A percentile compares a stretch with the other conserved stretches of the same genome.
These are phyloP conservation scores for Leptinotarsa defecta DNA, from an alignment of 1,140 invertebrate genomes.

Conservation along the genomic window DNA sequence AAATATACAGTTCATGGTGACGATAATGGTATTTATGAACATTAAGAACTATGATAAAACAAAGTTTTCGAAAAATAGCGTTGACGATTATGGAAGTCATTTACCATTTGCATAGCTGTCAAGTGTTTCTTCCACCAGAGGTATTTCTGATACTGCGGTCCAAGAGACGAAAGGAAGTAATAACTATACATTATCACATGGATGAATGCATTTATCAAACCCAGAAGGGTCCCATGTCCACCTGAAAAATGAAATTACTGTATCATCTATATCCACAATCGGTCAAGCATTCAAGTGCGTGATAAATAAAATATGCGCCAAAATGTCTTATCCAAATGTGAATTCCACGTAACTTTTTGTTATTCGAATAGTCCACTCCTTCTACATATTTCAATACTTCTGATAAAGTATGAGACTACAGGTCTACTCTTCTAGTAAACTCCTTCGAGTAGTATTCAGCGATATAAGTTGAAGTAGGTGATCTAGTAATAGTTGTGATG, in stretches of 20 bases:
- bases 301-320: neutral
- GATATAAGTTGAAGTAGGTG: too few species aligned
- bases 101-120: conserved; percentile 81
- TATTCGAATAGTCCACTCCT: neutral
- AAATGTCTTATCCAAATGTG: too few species aligned
- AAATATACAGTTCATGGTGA: too few species aligned
- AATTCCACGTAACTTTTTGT: neutral
- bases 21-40: too few species aligned
- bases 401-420: too few species aligned
- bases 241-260: conserved; percentile 58
- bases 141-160: conserved; percentile 81
- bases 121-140: conserved; percentile 93
- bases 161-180: conserved; percentile 80
- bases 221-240: conserved; percentile 80
- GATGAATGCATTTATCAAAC: conserved; percentile 84
- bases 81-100: conserved; percentile 39
- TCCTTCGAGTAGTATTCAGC: too few species aligned
- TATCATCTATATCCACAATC: too few species aligned
- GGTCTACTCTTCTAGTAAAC: too few species aligned
- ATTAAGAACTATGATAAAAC: too few species aligned
- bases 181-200: conserved; percentile 85
- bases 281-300: too few species aligned
- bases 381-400: too few species aligned
- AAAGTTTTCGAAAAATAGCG: neutral
- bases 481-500: too few species aligned